Evolutionary conservation across 2,888 invertebrate species (phyloP), one percentile per base, ranked within the genome.

Genomic region (Hypomecis punctinalis): DNA sequence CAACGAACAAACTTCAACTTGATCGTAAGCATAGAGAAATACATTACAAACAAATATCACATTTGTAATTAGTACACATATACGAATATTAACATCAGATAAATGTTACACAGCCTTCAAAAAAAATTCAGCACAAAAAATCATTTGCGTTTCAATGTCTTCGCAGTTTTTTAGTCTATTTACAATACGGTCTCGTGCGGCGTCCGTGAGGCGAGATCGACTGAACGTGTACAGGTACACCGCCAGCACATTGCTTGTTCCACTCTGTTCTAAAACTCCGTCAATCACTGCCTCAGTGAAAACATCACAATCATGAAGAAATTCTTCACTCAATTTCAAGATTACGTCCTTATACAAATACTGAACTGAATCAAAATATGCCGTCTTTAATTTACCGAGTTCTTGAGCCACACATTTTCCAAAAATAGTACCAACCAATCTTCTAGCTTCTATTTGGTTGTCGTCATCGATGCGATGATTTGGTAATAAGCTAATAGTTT

Each of bases 351-450:
- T 40, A n/a, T 52, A 52, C 40, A 52, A 6, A 8, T 52, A 52
- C 40, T 33, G 23, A 23, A 52, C 36, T 6, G 59, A 59, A n/a
- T 33, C 23, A 10, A 59, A 59, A 33, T 59, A 59, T 45, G 10
- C 37, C 0, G 2, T 37, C 45, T 11, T 59, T 45, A 52, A 23
- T 1, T 7, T 23, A 39, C 45, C 7, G 5, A 52, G 13, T 59
- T 52, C 59, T 5, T 5, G 51, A 45, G 51, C 51, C 23, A 59
- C 6, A 46, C 81, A 78, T 33, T 76, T 79, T 0, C 86, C 85
- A 36, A 86, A 83, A 11, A 77, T 66, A 10, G 70, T 66, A 5
- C 86, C 88, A 1, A 89, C 81, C 1, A 79, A 61, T 11, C 76
- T 71, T 5, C 80, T 73, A 7, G 78, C 83, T 48, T 84, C 78